Evolutionary conservation across 2,113 vertebrate genomes (phyloP).

Genomic region (Pagrus major): DNA sequence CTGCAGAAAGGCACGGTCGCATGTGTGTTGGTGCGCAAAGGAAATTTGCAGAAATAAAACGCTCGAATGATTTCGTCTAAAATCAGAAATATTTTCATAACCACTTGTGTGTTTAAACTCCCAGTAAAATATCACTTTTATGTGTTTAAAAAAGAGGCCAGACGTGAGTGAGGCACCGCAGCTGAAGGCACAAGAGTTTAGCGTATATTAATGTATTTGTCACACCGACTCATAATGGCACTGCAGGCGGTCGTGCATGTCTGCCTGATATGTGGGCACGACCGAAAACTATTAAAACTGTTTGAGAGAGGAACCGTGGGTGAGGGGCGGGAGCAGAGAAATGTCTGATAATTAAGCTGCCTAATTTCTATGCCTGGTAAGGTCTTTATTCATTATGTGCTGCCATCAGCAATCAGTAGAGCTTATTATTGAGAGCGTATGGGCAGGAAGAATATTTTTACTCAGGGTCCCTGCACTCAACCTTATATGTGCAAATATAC

Average conservation of each 20-base stretch:
- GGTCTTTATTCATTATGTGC: slow-evolving; percentile 75
- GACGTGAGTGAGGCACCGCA: slow-evolving; percentile 2
- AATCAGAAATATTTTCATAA: slow-evolving; percentile 20
- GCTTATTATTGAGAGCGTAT: slow-evolving; percentile 65
- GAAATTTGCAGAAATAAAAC: neutral
- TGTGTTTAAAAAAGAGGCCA: slow-evolving; percentile 8
- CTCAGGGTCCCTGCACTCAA: slow-evolving; percentile 11
- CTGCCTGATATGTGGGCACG: slow-evolving; percentile 49
- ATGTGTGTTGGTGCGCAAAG: slow-evolving; percentile 5
- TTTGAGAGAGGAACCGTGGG: slow-evolving; percentile 41
- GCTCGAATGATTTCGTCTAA: neutral
- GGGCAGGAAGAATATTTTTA: slow-evolving; percentile 65
- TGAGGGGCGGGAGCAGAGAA: slow-evolving; percentile 45
- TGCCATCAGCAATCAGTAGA: slow-evolving; percentile 72
- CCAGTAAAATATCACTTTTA: neutral
- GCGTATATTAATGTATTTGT: slow-evolving; percentile 28
- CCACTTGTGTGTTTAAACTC: neutral
- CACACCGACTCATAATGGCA: slow-evolving; percentile 14
- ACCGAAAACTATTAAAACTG: slow-evolving; percentile 58
- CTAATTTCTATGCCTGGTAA: slow-evolving; percentile 65
- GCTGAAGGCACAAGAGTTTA: slow-evolving; percentile 16
- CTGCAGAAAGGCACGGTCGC: too few species aligned
- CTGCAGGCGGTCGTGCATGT: slow-evolving; percentile 22
- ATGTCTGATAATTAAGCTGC: slow-evolving; percentile 70
- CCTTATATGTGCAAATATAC: neutral